Base-by-base conservation (phyloP, 2,797 vertebrate genomes). In the Salarias fasciatus region DNA sequence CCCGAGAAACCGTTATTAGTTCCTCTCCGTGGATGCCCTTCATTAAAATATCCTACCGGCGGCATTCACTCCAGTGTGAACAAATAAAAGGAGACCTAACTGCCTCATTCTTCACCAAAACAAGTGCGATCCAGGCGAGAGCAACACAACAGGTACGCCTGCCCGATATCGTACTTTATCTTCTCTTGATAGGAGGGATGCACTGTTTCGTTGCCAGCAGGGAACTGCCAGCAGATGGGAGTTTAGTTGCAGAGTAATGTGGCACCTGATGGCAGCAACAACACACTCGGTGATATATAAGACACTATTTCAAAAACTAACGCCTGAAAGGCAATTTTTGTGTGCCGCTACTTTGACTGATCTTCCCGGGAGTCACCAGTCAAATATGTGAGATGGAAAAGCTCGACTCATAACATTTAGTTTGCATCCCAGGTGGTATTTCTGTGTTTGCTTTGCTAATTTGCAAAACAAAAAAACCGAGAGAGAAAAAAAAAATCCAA, bases 1-100 rank as follows among this genome's bases (percentile, higher is more conserved):
- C 53, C 57, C 59, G 73, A 72, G 74, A 77, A 77, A 57, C 50
- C 31, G 40, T 59, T 80, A 77, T 80, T 77, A 70, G 69, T 76
- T 81, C 77, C 60, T 70, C 58, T 74, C 51, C 0, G 41, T 57
- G 50, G 62, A 82, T 64, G 57, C 37, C 37, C 41, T 77, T 74
- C 82, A 79, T 80, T 77, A 70, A 77, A 75, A 59, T 66, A 28
- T 54, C 38, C 35, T 47, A 35, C 67, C 70, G 60, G 49, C 40
- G 5, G 5, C 47, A 70, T 84, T 61, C 31, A 64, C 57, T 72
- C 67, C 15, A 44, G 49, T 49, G 49, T 50, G 13, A 74, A 57
- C 41, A 76, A 69, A 78, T 64, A 51, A 6, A 66, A 69, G 42
- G 18, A 61, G 68, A 59, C 30, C 12, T 52, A 50, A 57, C 38